Conservation (phyloP, 1,140 invertebrate species). For the Hyphantria cunea region DNA sequence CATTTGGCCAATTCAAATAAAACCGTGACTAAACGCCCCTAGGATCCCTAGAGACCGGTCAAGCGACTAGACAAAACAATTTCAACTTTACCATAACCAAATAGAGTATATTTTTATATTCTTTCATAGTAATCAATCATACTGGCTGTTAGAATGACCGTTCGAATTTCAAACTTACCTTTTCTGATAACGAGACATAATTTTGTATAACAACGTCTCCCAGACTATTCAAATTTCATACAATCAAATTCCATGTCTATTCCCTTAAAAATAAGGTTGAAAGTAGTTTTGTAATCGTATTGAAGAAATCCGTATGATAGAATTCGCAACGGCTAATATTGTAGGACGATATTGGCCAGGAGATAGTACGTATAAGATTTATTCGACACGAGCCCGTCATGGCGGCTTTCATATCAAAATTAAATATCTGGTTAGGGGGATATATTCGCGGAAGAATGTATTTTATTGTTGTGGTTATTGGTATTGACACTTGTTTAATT, state of each 20-base stretch:
- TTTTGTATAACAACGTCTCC: slow-evolving; percentile 28
- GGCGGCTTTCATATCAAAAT: slow-evolving; percentile 74
- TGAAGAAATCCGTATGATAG: slow-evolving; percentile 57
- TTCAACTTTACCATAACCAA: background rate
- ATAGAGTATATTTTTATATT: background rate
- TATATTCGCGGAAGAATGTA: slow-evolving; percentile 33
- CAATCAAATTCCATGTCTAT: slow-evolving; percentile 31
- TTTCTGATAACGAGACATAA: slow-evolving; percentile 47
- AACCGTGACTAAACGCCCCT: slow-evolving; percentile 72
- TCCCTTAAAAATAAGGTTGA: slow-evolving; percentile 8
- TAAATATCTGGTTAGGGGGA: slow-evolving; percentile 63
- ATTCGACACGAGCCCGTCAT: slow-evolving; percentile 60
- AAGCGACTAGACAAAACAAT: slow-evolving; percentile 26
- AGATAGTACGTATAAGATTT: slow-evolving; percentile 70
- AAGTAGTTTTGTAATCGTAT: slow-evolving; percentile 37
- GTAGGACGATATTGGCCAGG: slow-evolving; percentile 72
- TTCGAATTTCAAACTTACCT: slow-evolving; percentile 51
- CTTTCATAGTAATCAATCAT: too few relatives aligned
- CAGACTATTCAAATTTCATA: slow-evolving; percentile 5
- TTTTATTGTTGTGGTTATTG: slow-evolving; percentile 20
- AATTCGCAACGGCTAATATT: slow-evolving; percentile 77
- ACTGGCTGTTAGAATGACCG: slow-evolving; percentile 11
- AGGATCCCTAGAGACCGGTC: slow-evolving; percentile 69
- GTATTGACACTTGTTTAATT: slow-evolving; percentile 25
- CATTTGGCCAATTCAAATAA: slow-evolving; percentile 75